These are phyloP conservation scores for Python bivittatus DNA, from an alignment of 2,113 vertebrate species.

Conservation along the genomic window DNA sequence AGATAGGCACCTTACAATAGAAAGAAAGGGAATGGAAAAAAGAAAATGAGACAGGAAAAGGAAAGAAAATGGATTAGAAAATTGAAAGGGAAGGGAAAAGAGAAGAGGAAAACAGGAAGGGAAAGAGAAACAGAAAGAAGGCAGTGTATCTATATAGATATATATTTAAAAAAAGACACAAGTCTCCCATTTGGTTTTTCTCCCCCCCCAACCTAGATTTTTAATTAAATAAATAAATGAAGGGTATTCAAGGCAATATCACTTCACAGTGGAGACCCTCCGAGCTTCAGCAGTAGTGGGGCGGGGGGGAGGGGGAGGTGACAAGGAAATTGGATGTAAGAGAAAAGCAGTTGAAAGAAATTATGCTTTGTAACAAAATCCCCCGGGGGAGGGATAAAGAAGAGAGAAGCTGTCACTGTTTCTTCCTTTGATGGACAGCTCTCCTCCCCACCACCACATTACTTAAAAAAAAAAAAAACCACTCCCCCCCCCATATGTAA, in stretches of 20 bases:
- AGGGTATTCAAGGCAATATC: constrained; percentile 75
- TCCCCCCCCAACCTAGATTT: constrained; percentile 55
- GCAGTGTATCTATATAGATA: not conserved
- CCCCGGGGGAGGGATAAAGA: not conserved
- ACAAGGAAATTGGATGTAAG: not conserved
- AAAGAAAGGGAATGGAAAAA: no score
- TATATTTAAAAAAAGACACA: not conserved
- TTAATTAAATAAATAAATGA: constrained; percentile 74
- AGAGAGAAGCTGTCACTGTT: no score
- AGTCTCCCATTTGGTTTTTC: not conserved
- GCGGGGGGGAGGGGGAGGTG: not conserved
- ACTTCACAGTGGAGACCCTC: constrained; percentile 76
- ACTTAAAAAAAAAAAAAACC: constrained; percentile 13
- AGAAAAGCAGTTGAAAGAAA: constrained; percentile 48
- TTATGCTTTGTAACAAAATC: constrained; percentile 37
- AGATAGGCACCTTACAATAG: no score
- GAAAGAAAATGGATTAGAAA: no score
- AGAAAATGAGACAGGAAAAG: no score
- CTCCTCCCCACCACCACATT: not conserved
- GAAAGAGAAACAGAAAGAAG: not conserved
- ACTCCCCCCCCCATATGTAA: constrained; percentile 71
- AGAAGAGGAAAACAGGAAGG: not conserved
- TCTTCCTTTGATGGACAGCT: not conserved
- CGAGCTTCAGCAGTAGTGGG: constrained; percentile 22
- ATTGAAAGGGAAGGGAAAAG: not conserved